Evolutionary conservation across 2,113 vertebrate species (phyloP).

Genomic region (Symphodus melops): DNA sequence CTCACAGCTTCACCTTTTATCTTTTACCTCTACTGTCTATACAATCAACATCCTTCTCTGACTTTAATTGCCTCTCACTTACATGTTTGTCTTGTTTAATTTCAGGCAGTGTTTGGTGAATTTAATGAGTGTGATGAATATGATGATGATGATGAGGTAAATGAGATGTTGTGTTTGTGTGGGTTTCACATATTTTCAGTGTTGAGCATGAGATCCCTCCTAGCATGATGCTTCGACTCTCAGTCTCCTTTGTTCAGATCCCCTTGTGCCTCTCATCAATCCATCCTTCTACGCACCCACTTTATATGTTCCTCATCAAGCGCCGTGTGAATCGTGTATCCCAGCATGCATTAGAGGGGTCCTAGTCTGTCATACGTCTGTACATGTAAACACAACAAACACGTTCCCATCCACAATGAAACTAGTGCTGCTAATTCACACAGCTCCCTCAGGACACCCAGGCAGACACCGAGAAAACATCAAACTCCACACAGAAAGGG

Average conservation of each 20-base stretch:
- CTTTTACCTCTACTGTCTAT: neutral
- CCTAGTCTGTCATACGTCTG: neutral
- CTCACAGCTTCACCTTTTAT: neutral
- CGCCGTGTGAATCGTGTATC: neutral
- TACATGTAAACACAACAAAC: conserved; percentile 2
- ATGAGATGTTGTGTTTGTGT: conserved; percentile 23
- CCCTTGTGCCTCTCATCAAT: neutral
- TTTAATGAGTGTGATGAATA: conserved; percentile 61
- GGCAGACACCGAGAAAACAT: neutral
- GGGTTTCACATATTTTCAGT: conserved; percentile 8
- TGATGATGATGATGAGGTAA: conserved; percentile 70
- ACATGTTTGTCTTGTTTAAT: conserved; percentile 59
- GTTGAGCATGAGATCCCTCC: conserved; percentile 8
- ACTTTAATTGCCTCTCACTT: conserved; percentile 27
- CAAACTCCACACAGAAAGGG: neutral
- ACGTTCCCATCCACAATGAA: neutral
- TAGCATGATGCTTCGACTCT: conserved; percentile 22
- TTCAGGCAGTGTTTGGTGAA: conserved; percentile 64
- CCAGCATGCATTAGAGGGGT: neutral
- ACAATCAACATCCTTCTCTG: neutral
- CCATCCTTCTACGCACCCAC: neutral
- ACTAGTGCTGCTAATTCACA: neutral
- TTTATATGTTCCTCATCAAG: too few species aligned
- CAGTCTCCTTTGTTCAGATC: neutral
- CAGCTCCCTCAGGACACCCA: neutral